Evolutionary conservation across 2,113 vertebrate genomes (phyloP).

Genomic region (Miniopterus natalensis): DNA sequence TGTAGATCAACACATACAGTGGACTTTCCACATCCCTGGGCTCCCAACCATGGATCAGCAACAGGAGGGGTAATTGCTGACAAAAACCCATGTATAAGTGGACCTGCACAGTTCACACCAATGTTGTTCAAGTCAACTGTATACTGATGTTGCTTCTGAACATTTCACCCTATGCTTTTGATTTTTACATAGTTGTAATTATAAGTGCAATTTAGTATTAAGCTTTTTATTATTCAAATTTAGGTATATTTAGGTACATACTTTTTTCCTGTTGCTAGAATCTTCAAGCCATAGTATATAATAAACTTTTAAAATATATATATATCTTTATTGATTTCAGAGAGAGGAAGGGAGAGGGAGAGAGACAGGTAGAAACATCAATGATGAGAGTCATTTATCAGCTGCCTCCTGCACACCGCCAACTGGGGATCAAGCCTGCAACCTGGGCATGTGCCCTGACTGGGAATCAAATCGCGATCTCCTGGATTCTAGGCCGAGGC

Average conservation of each 20-base stretch:
- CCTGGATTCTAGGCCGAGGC: too few species aligned
- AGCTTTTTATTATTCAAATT: not conserved
- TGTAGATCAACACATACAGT: not conserved
- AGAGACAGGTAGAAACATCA: too few species aligned
- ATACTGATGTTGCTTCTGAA: not conserved
- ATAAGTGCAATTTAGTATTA: not conserved
- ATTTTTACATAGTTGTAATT: slow-evolving; percentile 1
- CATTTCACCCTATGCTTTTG: not conserved
- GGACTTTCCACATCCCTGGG: not conserved
- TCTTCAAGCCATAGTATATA: not conserved
- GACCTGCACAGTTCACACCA: not conserved
- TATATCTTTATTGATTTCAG: too few species aligned
- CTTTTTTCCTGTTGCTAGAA: slow-evolving; percentile 4
- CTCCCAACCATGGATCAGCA: not conserved
- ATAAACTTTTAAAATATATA: not conserved
- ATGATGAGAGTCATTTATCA: too few species aligned
- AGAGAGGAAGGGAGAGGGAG: too few species aligned
- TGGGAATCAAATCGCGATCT: too few species aligned
- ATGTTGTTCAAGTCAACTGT: not conserved
- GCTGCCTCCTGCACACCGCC: too few species aligned
- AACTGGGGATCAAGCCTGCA: too few species aligned
- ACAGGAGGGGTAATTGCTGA: not conserved
- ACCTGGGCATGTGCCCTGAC: too few species aligned
- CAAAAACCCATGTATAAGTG: not conserved
- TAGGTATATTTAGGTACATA: not conserved